Percentiles rank a stretch among this genome's conserved stretches.
phyloP scores from a whole-genome alignment of 2,797 vertebrate genomes.

The Hapalemur alaotrensis region DNA sequence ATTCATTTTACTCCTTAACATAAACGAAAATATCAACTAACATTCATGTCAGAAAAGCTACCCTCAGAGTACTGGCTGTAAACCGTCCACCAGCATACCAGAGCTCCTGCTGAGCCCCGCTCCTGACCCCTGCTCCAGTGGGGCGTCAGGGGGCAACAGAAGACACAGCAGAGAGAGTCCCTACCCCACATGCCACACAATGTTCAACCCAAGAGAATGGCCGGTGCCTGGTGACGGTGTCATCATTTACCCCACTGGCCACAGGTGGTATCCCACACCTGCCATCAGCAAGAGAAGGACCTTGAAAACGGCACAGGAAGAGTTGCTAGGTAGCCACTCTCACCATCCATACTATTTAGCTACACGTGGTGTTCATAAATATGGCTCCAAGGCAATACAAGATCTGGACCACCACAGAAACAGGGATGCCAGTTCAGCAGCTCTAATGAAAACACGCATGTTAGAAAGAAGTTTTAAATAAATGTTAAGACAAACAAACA shows the following conservation, averaged over 20 bases:
- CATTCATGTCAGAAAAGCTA: neutral
- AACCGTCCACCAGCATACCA: neutral
- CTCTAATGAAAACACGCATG: neutral
- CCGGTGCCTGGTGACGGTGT: neutral
- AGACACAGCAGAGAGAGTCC: neutral
- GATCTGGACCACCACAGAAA: neutral
- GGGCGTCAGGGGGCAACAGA: neutral
- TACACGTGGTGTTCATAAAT: neutral
- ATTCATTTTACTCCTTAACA: neutral
- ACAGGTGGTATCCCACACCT: neutral
- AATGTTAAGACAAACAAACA: neutral
- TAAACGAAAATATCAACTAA: neutral
- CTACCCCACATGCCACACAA: too few relatives aligned
- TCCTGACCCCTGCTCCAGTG: neutral
- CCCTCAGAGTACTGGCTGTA: neutral
- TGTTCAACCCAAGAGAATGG: neutral
- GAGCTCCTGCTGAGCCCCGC: neutral
- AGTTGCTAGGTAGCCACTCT: neutral
- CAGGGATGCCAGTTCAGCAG: neutral
- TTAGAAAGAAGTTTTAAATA: constrained; percentile 1
- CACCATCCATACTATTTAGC: neutral
- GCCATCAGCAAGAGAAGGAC: neutral
- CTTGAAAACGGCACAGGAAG: neutral
- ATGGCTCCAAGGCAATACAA: neutral
- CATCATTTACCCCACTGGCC: neutral